A percentile compares a stretch with the other conserved stretches of the same genome.
These are phyloP conservation scores for Nibea coibor DNA, from an alignment of 2,113 vertebrate genomes.

Conservation along the genomic window DNA sequence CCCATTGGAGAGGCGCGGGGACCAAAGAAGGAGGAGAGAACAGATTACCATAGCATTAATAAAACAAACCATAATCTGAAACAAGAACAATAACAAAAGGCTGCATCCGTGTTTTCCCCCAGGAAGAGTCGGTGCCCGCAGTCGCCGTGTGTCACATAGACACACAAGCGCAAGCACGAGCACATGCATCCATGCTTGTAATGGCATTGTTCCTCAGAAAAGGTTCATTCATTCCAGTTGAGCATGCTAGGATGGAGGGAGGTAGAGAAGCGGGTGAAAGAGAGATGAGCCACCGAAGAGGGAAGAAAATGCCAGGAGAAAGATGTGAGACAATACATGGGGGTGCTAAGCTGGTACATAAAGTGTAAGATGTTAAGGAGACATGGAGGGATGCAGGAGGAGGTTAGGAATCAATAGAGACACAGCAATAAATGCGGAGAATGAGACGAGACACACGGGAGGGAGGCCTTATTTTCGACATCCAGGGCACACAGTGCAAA, in stretches of 20 bases:
- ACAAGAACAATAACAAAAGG: conserved; percentile 79
- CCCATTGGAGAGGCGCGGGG: conserved; percentile 47
- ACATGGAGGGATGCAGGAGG: conserved; percentile 3
- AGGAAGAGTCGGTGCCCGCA: conserved; percentile 60
- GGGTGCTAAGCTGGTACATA: not conserved
- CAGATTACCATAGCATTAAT: conserved; percentile 81
- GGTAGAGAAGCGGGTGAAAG: conserved; percentile 8
- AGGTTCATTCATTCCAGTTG: conserved; percentile 74
- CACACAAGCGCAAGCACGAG: conserved; percentile 3
- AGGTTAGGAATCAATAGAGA: not conserved
- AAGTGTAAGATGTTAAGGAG: not conserved
- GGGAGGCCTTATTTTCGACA: not conserved
- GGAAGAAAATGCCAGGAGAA: conserved; percentile 24
- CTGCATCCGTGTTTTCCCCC: conserved; percentile 70
- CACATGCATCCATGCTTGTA: conserved; percentile 74
- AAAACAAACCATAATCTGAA: conserved; percentile 80
- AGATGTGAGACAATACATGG: not conserved
- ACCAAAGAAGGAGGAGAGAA: conserved; percentile 60
- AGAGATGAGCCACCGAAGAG: conserved; percentile 9
- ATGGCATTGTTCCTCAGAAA: conserved; percentile 76
- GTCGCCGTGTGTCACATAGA: conserved; percentile 13
- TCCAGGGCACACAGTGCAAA: conserved; percentile 16
- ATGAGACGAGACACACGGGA: not conserved
- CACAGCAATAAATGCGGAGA: conserved; percentile 1
- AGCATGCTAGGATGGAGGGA: conserved; percentile 51